These are phyloP conservation scores for Isaurus tuberculatus DNA, from an alignment of 92 coral and sea anemone genomes.

Conservation along the genomic window DNA sequence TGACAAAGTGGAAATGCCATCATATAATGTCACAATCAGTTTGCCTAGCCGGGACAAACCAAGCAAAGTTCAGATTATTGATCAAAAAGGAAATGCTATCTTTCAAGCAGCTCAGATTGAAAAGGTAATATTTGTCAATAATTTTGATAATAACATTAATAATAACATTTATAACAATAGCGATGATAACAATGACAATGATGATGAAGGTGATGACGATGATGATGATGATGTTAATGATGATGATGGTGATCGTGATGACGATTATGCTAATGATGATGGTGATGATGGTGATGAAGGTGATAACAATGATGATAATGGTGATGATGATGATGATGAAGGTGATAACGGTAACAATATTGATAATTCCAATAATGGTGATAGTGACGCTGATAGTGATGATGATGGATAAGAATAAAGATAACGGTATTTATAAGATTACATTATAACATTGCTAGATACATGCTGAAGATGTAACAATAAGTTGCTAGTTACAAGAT, in stretches of 20 bases:
- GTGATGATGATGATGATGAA: too few relatives aligned
- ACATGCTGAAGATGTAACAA: too few relatives aligned
- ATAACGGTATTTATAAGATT: too few relatives aligned
- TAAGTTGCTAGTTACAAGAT: too few relatives aligned
- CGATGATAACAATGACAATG: neutral
- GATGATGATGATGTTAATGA: slow-evolving; percentile 2
- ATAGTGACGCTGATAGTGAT: too few relatives aligned
- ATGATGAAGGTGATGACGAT: too few relatives aligned
- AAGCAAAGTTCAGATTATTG: slow-evolving; percentile 71
- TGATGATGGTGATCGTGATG: too few relatives aligned
- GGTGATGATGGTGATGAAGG: neutral
- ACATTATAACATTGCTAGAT: too few relatives aligned
- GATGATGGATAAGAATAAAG: neutral
- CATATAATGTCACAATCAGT: slow-evolving; percentile 81
- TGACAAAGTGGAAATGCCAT: slow-evolving; percentile 76
- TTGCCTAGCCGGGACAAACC: slow-evolving; percentile 61
- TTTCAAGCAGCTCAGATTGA: slow-evolving; percentile 63
- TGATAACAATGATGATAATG: too few relatives aligned
- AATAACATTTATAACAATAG: too few relatives aligned
- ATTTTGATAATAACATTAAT: neutral
- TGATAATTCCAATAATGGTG: neutral
- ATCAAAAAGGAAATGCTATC: slow-evolving; percentile 53
- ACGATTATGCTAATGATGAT: too few relatives aligned
- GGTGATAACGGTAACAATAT: neutral
- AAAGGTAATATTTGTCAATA: slow-evolving; percentile 49